A percentile compares a stretch with the other conserved stretches of the same genome.
Conservation (phyloP, 2,797 vertebrate genomes). For the Lindbergichthys nudifrons region DNA sequence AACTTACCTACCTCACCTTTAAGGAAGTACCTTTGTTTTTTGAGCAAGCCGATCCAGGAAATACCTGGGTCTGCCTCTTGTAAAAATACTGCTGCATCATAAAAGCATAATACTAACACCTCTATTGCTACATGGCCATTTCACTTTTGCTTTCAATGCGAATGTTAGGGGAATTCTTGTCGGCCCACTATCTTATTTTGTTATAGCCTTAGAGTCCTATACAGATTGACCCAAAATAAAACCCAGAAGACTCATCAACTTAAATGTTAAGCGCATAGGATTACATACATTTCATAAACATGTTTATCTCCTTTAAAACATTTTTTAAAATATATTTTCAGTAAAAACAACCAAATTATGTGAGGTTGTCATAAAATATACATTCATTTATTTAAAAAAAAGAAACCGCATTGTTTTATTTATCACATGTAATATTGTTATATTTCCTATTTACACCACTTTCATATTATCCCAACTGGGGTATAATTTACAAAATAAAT, state of each 20-base stretch:
- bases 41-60: constrained; percentile 23
- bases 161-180: not conserved
- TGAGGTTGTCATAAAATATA: not conserved
- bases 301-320: not conserved
- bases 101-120: not conserved
- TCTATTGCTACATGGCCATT: constrained; percentile 3
- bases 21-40: constrained; percentile 32
- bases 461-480: not conserved
- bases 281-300: not conserved
- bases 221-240: not conserved
- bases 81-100: not conserved
- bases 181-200: not conserved
- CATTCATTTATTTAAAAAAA: not conserved
- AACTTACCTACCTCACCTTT: too few relatives aligned
- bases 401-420: not conserved
- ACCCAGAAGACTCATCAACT: not conserved
- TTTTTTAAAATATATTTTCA: not conserved
- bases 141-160: constrained; percentile 9
- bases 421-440: not conserved
- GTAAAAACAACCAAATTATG: not conserved
- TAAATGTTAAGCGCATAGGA: not conserved
- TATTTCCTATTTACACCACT: not conserved
- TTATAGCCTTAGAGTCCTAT: not conserved
- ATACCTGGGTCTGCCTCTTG: constrained; percentile 21
- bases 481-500: not conserved